Evolutionary conservation across 2,888 invertebrate genomes (phyloP), one percentile per base, ranked within the genome.

Genomic region (Hecatera dysodea): DNA sequence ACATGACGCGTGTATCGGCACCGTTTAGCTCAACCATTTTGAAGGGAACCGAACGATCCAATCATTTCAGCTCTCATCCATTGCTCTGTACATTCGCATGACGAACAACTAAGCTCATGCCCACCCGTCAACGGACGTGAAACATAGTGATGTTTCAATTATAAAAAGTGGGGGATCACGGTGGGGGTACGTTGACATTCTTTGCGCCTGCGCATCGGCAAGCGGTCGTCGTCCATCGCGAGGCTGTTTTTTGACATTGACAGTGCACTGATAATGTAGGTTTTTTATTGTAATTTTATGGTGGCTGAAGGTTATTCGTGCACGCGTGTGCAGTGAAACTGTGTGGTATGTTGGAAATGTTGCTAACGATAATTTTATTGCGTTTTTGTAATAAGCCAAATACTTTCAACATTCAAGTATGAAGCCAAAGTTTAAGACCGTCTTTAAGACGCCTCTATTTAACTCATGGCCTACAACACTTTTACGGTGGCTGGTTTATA

Each of bases 161-260:
- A 73, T 57, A 69, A 65, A n/a, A 60, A 77, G 81, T 67, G 77
- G 75, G 78, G 76, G 55, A 64, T 56, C 56, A 59, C 17, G 69
- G 76, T 80, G 71, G 75, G 59, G 67, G 67, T 71, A 48, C 82
- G 86, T 76, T 79, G 84, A 82, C 88, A 88, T 88, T 85, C 87
- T 82, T 75, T 57, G 75, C 74, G 84, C 75, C 61, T 44, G 80
- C 80, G 81, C 82, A 84, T 87, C 74, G 67, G 77, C 75, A 82
- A 61, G 67, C 80, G 75, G 66, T 62, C 67, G 78, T 56, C 76
- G 86, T 82, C 75, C 80, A 72, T 60, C 62, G 46, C 78, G 87
- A 86, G 83, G 87, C 82, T 87, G 85, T 85, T 83, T 87, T 89
- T 86, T 86, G 89, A 89, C 89, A 90, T 90, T 90, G 90, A 86